phyloP scores from a whole-genome alignment of 2,888 invertebrate genomes.

The Cephus sareptanus region DNA sequence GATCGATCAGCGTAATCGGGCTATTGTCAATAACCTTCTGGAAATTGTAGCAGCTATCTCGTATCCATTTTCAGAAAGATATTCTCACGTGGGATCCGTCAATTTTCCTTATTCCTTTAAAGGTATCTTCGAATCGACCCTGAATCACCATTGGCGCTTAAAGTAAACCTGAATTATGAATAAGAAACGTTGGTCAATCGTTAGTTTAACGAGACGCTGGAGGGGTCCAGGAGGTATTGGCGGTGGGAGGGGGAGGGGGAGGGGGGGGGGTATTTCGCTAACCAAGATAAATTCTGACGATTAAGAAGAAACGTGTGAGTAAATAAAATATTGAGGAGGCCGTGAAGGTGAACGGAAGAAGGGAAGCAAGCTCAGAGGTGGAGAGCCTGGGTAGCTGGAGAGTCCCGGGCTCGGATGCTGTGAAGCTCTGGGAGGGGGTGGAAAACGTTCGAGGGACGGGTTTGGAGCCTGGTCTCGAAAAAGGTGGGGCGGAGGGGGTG shows the following conservation, averaged over 20 bases:
- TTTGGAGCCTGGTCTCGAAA: background rate
- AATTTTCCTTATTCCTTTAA: background rate
- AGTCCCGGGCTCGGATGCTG: slow-evolving; percentile 11
- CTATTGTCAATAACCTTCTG: background rate
- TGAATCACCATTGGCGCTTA: background rate
- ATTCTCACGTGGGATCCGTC: background rate
- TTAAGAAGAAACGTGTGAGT: slow-evolving; percentile 34
- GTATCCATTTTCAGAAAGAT: background rate
- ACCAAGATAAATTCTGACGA: slow-evolving; percentile 52
- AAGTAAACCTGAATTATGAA: background rate
- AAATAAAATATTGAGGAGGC: slow-evolving; percentile 59
- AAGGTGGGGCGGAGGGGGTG: slow-evolving; percentile 10
- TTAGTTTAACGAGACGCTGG: slow-evolving; percentile 11
- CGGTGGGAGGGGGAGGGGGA: background rate
- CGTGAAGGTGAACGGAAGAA: background rate
- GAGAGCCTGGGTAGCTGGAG: background rate
- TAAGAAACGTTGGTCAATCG: background rate
- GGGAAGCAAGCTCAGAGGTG: slow-evolving; percentile 9
- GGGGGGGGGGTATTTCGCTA: slow-evolving; percentile 27
- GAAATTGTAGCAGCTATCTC: background rate
- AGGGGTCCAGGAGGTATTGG: background rate
- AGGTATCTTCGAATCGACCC: background rate
- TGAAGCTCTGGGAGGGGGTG: background rate
- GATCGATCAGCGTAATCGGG: background rate
- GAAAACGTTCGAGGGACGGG: background rate